Percentiles rank a stretch among this genome's conserved stretches.
These are phyloP conservation scores for Drepana falcataria DNA, from an alignment of 2,888 invertebrate genomes.

Conservation along the genomic window DNA sequence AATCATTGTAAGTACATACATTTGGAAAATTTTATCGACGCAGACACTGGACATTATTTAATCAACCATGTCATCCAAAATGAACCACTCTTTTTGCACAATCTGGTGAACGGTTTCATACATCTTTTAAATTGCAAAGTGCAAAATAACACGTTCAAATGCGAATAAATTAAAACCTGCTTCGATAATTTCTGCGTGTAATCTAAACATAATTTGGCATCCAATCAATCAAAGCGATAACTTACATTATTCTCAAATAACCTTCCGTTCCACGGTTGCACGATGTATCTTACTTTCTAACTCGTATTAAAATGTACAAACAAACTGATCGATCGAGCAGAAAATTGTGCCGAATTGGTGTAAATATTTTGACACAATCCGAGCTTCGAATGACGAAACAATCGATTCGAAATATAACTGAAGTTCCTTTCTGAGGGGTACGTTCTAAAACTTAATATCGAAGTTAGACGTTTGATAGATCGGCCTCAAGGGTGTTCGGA, in stretches of 20 bases:
- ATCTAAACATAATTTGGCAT: constrained; percentile 11
- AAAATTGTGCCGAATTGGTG: constrained; percentile 64
- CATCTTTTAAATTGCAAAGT: too few species aligned
- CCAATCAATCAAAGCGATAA: constrained; percentile 21
- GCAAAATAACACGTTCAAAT: neutral
- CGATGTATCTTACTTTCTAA: constrained; percentile 48
- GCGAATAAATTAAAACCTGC: neutral
- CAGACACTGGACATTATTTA: too few species aligned
- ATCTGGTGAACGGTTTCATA: too few species aligned
- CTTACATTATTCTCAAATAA: constrained; percentile 52
- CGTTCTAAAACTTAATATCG: constrained; percentile 59
- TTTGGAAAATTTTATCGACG: too few species aligned
- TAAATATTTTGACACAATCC: constrained; percentile 73
- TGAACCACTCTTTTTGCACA: neutral
- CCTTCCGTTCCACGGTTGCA: constrained; percentile 63
- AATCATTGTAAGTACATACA: too few species aligned
- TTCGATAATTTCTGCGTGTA: neutral
- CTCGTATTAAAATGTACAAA: constrained; percentile 18
- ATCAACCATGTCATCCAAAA: too few species aligned
- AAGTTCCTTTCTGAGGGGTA: constrained; percentile 41
- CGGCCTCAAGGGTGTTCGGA: constrained; percentile 54
- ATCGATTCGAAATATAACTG: constrained; percentile 52
- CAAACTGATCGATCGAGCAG: constrained; percentile 64
- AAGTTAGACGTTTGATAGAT: constrained; percentile 65
- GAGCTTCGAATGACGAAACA: constrained; percentile 71